Evolutionary conservation across 2,888 invertebrate species (phyloP), one percentile per base, ranked within the genome.

Genomic region (Crocallis elinguaria): DNA sequence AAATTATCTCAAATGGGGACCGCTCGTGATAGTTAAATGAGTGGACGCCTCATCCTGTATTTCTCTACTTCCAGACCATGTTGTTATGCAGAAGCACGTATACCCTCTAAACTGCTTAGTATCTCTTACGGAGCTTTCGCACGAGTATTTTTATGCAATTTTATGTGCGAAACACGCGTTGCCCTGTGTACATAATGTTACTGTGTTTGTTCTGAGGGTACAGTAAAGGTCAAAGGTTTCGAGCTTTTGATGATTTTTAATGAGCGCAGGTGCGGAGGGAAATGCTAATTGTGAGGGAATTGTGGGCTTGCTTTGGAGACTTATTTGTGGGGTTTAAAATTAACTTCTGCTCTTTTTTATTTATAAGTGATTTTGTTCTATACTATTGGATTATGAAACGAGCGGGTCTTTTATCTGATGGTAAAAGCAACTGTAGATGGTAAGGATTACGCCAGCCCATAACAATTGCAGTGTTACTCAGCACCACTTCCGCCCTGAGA

Each of bases 81-180:
- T 68, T 64, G 67, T 73, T 73, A 73, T 73, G 73, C 73, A 49
- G 6, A 55, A 60, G 61, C 73, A 73, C 73, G 73, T 64, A 60
- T 62, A 41, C 52, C 54, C 62, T 51, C 52, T 62, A 64, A 62
- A 64, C 57, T 58, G 60, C 50, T 62, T 61, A 57, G 60, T 59
- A 62, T 57, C 62, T 64, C 49, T 50, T 49, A 49, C 46, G 43
- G 41, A 50, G 62, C 42, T 54, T 53, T 56, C 44, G 43, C 51
- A 45, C 45, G 56, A 49, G 53, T 66, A 64, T 67, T 67, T 67
- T 67, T 67, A 59, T 62, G 64, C 57, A 62, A 63, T 42, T 69
- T 69, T 69, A 69, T 69, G 66, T 60, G 57, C 60, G 56, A 49
- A 56, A 62, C 67, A 69, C 64, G 69, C 61, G 66, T 60, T 45